Conservation (phyloP, 1,140 invertebrate genomes). For the Orchesella cincta region DNA sequence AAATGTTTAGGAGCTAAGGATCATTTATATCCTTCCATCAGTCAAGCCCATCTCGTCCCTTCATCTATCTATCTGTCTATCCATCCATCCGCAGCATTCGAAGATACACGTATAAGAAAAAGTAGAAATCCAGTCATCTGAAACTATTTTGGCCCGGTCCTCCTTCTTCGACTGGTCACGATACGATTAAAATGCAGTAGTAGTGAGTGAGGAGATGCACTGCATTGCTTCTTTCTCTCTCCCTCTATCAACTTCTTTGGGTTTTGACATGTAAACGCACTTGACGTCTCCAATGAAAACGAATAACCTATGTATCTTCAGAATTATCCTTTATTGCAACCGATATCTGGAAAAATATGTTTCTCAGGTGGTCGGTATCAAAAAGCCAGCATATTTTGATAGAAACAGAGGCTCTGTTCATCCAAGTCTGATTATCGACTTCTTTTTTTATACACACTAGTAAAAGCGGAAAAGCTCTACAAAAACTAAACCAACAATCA, state of each 20-base stretch:
- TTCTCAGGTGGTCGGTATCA: no score
- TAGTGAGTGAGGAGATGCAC: background rate
- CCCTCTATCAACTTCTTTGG: background rate
- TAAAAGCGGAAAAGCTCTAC: background rate
- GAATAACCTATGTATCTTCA: background rate
- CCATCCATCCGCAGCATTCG: slow-evolving; percentile 9
- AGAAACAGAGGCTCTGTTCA: no score
- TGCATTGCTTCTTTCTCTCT: background rate
- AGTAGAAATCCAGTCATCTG: background rate
- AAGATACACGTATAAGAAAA: no score
- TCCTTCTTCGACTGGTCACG: slow-evolving; percentile 24
- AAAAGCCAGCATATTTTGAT: no score
- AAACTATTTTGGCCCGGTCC: background rate
- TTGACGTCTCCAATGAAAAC: background rate
- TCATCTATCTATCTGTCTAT: slow-evolving; percentile 24
- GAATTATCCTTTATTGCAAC: background rate
- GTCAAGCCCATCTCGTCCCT: slow-evolving; percentile 22
- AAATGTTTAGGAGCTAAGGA: slow-evolving; percentile 25
- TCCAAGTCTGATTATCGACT: no score
- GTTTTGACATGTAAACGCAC: slow-evolving; percentile 4
- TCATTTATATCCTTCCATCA: slow-evolving; percentile 30
- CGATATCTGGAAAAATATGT: background rate
- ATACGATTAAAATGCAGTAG: background rate
- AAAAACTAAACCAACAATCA: slow-evolving; percentile 8
- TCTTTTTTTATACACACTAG: no score